Evolutionary conservation across 2,797 vertebrate species (phyloP).

Genomic region (Falco peregrinus): DNA sequence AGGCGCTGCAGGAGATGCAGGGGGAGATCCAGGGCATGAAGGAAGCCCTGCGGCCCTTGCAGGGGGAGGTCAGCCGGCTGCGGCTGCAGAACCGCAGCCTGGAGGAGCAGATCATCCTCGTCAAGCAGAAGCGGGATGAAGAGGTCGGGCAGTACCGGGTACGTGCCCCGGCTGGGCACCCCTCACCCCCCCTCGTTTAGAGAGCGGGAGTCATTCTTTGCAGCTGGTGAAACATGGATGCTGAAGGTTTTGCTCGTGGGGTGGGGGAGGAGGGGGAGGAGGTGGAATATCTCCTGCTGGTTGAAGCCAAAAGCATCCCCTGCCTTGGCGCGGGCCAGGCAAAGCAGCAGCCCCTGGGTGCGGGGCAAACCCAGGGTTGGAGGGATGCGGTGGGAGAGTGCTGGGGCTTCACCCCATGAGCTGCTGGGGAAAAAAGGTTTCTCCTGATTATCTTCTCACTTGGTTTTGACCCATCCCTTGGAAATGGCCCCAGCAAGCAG

Average conservation of each 20-base stretch:
- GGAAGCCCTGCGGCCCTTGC: conserved; percentile 81
- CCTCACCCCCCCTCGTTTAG: fast-evolving
- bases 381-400: not conserved
- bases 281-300: not conserved
- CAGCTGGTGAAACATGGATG: fast-evolving
- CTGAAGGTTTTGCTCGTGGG: fast-evolving
- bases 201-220: fast-evolving
- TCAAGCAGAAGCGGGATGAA: conserved; percentile 82
- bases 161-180: not conserved
- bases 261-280: not conserved
- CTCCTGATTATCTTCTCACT: not conserved
- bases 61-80: conserved; percentile 78
- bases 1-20: conserved; percentile 80
- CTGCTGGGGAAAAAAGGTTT: not conserved
- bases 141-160: conserved; percentile 85
- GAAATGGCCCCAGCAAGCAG: not conserved
- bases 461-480: not conserved
- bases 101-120: conserved; percentile 82
- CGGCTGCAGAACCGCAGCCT: conserved; percentile 81
- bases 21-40: conserved; percentile 81
- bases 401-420: fast-evolving
- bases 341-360: not conserved
- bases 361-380: not conserved
- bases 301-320: not conserved
- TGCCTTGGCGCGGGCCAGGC: fast-evolving